phyloP scores from a whole-genome alignment of 1,140 invertebrate genomes.

The Hesperophylax magnus region DNA sequence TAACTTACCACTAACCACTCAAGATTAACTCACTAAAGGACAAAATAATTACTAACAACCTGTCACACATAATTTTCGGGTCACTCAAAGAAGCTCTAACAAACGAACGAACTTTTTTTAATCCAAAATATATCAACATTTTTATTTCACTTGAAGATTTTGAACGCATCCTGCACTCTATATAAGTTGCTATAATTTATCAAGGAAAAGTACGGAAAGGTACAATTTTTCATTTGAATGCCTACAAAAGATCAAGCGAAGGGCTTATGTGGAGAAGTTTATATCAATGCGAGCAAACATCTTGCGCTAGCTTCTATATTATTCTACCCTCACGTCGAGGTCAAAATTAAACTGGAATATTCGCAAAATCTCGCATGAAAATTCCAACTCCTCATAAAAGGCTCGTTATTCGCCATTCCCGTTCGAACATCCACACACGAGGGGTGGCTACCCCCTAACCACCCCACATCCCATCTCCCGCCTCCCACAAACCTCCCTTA shows the following conservation, averaged over 20 bases:
- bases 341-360: constrained; percentile 57
- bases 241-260: not conserved
- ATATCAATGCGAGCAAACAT: constrained; percentile 31
- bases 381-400: constrained; percentile 56
- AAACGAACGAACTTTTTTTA: no score
- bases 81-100: no score
- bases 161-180: no score
- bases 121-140: no score
- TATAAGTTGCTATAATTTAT: no score
- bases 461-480: not conserved
- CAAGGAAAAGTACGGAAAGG: not conserved
- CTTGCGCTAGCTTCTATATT: constrained; percentile 4
- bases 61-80: no score
- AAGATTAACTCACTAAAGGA: no score
- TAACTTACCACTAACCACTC: no score
- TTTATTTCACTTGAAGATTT: no score
- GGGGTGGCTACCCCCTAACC: constrained; percentile 1
- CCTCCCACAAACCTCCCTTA: no score
- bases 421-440: constrained; percentile 56
- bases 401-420: constrained; percentile 56
- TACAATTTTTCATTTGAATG: not conserved
- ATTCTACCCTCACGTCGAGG: constrained; percentile 7
- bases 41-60: no score
- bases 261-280: not conserved
- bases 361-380: constrained; percentile 56